phyloP scores from a whole-genome alignment of 2,888 invertebrate genomes.

The Unio pictorum region DNA sequence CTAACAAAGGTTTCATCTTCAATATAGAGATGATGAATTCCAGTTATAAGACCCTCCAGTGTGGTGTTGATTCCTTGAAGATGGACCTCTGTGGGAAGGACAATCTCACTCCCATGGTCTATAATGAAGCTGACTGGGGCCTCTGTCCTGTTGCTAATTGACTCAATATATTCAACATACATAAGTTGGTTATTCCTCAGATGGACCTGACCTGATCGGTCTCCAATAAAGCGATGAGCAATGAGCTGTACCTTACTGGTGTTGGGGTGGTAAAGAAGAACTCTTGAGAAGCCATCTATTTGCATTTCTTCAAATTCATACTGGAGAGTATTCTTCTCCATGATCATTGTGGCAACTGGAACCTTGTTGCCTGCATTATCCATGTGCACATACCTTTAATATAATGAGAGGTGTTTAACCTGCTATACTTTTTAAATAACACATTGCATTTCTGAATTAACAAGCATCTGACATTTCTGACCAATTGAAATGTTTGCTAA shows the following conservation, averaged over 20 bases:
- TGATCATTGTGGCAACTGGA: conserved; percentile 51
- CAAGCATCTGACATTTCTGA: no score
- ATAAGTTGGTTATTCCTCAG: conserved; percentile 42
- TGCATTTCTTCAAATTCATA: conserved; percentile 58
- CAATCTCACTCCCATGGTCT: conserved; percentile 46
- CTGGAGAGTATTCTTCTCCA: conserved; percentile 39
- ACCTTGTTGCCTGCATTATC: conserved; percentile 48
- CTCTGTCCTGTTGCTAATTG: conserved; percentile 53
- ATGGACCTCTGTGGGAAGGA: conserved; percentile 57
- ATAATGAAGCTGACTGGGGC: conserved; percentile 58
- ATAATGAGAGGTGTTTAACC: not conserved
- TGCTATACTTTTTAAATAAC: no score
- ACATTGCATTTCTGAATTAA: no score
- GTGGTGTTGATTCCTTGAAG: conserved; percentile 56
- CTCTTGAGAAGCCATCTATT: conserved; percentile 43
- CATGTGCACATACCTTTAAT: conserved; percentile 43
- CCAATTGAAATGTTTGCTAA: no score
- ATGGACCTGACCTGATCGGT: conserved; percentile 55
- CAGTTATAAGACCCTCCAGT: conserved; percentile 45
- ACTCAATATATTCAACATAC: conserved; percentile 51
- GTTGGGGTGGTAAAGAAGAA: conserved; percentile 46
- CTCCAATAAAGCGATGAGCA: conserved; percentile 52
- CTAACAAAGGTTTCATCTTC: conserved; percentile 42
- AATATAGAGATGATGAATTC: conserved; percentile 55
- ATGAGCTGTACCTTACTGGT: conserved; percentile 28